Percentiles rank a stretch among this genome's conserved stretches.
Evolutionary conservation across 37 sponge, comb jelly and placozoan genomes (phyloP).

Genomic region (Geodia barretti): DNA sequence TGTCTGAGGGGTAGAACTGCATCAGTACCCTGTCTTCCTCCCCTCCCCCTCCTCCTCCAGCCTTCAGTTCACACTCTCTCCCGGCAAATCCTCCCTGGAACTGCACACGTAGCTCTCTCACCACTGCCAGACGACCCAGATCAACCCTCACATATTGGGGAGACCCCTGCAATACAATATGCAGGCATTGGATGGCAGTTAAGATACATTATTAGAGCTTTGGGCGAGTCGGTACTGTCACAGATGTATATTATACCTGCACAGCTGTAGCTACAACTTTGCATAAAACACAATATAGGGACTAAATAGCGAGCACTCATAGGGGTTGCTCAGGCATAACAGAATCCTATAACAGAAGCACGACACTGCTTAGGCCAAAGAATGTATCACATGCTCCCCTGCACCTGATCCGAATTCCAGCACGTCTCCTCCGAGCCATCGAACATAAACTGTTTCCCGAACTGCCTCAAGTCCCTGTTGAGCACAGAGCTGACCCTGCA

Average conservation of each 20-base stretch:
- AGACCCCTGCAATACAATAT: slow-evolving; percentile 64
- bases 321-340: neutral
- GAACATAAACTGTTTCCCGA: slow-evolving; percentile 93
- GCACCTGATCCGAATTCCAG: slow-evolving; percentile 96
- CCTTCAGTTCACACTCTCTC: slow-evolving; percentile 49
- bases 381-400: too few relatives aligned
- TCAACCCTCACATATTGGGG: slow-evolving; percentile 71
- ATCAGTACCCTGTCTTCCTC: slow-evolving; percentile 2
- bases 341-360: too few relatives aligned
- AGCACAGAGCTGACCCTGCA: slow-evolving; percentile 91
- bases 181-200: too few relatives aligned
- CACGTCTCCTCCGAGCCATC: slow-evolving; percentile 93
- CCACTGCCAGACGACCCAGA: slow-evolving; percentile 52
- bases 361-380: too few relatives aligned
- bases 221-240: too few relatives aligned
- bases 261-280: too few relatives aligned
- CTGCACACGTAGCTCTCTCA: slow-evolving; percentile 40
- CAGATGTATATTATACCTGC: too few relatives aligned
- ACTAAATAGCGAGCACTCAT: neutral
- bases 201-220: too few relatives aligned
- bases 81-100: slow-evolving; percentile 96
- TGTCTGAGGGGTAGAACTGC: slow-evolving; percentile 66
- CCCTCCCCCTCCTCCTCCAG: slow-evolving; percentile 5
- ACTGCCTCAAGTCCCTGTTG: slow-evolving; percentile 81
- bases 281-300: neutral